Percentiles rank a stretch among this genome's conserved stretches.
phyloP scores from a whole-genome alignment of 2,797 vertebrate species.

The Hippopotamyrus pictus region DNA sequence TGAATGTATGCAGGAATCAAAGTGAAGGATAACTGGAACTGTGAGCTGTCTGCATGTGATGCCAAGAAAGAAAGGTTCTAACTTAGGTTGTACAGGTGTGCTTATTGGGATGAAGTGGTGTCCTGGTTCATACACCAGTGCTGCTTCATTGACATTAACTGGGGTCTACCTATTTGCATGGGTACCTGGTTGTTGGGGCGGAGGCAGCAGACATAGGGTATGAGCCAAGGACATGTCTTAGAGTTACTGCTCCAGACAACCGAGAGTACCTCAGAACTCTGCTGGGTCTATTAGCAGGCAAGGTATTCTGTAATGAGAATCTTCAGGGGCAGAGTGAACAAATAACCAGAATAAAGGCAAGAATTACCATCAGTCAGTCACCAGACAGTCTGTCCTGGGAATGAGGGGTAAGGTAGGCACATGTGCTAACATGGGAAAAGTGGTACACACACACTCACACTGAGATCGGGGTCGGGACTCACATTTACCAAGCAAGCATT shows the following conservation, averaged over 20 bases:
- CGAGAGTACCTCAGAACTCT: neutral
- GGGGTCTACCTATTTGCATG: no score
- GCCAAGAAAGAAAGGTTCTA: neutral
- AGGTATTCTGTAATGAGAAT: neutral
- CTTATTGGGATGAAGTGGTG: neutral
- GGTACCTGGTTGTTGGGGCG: no score
- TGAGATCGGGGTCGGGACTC: neutral
- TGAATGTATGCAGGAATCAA: neutral
- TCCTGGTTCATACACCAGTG: neutral
- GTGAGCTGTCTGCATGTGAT: neutral
- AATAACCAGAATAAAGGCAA: neutral
- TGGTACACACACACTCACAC: neutral
- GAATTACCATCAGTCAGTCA: no score
- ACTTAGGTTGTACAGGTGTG: neutral
- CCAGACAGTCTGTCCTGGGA: neutral
- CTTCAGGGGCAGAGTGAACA: neutral
- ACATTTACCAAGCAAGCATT: neutral
- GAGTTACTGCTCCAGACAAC: neutral
- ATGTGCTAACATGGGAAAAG: neutral
- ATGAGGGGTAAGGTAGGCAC: neutral
- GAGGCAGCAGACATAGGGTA: neutral
- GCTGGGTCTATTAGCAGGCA: neutral
- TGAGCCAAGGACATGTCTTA: neutral
- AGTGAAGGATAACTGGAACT: neutral
- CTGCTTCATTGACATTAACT: no score